Evolutionary conservation across 2,113 vertebrate genomes (phyloP).

Genomic region (Nerophis ophidion): DNA sequence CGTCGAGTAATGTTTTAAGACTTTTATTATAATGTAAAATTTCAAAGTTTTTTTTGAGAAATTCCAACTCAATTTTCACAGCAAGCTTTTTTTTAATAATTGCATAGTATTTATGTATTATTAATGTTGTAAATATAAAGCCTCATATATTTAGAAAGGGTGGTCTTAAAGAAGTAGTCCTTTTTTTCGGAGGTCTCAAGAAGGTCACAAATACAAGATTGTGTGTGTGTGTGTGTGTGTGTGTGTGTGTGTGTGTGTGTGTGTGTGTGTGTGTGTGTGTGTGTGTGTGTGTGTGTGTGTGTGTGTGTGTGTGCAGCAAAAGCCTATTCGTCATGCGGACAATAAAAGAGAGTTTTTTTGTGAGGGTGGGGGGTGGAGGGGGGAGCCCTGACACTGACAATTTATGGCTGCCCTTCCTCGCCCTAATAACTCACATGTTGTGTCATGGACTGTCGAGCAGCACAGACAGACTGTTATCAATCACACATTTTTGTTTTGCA

Average conservation of each 20-base stretch:
- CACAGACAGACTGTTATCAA: conserved; percentile 91
- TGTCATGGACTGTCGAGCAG: conserved; percentile 92
- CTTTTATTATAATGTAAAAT: too few relatives aligned
- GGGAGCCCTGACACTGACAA: conserved; percentile 91
- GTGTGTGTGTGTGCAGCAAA: conserved; percentile 84
- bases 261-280: background rate
- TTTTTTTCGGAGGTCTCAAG: too few relatives aligned
- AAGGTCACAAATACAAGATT: too few relatives aligned
- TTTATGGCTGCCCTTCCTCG: conserved; percentile 99
- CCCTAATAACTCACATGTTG: conserved; percentile 99
- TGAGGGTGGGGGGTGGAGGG: conserved; percentile 6
- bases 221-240: background rate
- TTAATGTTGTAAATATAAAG: too few relatives aligned
- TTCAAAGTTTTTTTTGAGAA: too few relatives aligned
- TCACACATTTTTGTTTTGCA: conserved; percentile 75
- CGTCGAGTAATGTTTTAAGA: too few relatives aligned
- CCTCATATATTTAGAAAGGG: too few relatives aligned
- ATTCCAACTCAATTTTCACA: too few relatives aligned
- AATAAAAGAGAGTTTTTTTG: conserved; percentile 97
- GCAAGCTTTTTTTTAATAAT: too few relatives aligned
- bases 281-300: too few relatives aligned
- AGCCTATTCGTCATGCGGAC: conserved; percentile 98
- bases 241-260: background rate
- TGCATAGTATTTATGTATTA: too few relatives aligned
- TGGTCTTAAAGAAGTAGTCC: too few relatives aligned